Evolutionary conservation across 1,140 invertebrate genomes (phyloP).

Genomic region (Pantala flavescens): DNA sequence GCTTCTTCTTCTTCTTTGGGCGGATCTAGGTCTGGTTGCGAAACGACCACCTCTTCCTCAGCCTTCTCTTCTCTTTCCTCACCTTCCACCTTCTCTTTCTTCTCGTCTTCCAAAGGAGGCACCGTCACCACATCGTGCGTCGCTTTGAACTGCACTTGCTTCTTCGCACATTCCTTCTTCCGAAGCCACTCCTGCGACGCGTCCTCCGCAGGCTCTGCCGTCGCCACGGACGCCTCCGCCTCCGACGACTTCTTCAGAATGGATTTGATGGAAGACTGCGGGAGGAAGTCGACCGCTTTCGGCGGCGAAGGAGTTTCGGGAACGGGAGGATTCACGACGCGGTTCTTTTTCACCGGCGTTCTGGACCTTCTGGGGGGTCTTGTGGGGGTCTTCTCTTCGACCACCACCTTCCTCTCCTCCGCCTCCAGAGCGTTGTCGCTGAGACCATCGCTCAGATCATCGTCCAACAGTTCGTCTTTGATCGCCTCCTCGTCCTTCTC

Average conservation of each 20-base stretch:
- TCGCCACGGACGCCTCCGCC: slow-evolving; percentile 21
- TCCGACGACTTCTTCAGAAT: slow-evolving; percentile 48
- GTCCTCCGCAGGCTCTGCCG: slow-evolving; percentile 21
- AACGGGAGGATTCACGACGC: not conserved
- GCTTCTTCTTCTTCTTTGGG: no score
- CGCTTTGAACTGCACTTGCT: slow-evolving; percentile 30
- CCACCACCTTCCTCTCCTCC: not conserved
- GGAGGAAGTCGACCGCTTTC: not conserved
- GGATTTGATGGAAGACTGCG: slow-evolving; percentile 39
- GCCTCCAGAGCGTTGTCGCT: slow-evolving; percentile 40
- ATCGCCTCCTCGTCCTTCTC: slow-evolving; percentile 21
- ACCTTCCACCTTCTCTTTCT: slow-evolving; percentile 13
- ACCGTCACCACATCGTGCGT: not conserved
- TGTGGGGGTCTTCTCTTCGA: not conserved
- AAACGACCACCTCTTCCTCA: no score
- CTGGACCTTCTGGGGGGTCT: not conserved
- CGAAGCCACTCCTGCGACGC: slow-evolving; percentile 16
- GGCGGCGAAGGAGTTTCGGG: not conserved
- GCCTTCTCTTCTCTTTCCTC: no score
- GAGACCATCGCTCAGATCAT: slow-evolving; percentile 34
- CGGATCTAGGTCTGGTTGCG: no score
- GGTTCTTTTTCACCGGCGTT: not conserved
- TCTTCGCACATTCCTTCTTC: slow-evolving; percentile 26
- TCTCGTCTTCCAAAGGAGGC: slow-evolving; percentile 17
- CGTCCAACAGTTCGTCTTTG: slow-evolving; percentile 17